A percentile compares a stretch with the other conserved stretches of the same genome.
Conservation (phyloP, 2,797 vertebrate species). For the Acropternis orthonyx region DNA sequence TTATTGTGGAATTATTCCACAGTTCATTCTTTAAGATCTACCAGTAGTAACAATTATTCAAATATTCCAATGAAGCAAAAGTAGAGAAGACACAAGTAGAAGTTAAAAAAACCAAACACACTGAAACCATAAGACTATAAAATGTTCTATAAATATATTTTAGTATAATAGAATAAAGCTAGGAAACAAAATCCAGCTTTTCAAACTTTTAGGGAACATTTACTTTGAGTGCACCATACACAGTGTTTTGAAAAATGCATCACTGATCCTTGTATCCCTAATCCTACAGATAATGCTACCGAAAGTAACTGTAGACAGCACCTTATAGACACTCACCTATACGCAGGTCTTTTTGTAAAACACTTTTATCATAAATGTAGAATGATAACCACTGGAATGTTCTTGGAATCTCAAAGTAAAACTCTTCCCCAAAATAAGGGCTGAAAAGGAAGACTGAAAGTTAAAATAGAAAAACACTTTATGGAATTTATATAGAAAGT, state of each 20-base stretch:
- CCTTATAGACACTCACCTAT: conserved; percentile 83
- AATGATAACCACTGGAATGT: conserved; percentile 98
- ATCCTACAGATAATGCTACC: neutral
- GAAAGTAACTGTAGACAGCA: neutral
- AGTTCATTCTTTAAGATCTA: neutral
- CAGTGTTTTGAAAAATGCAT: neutral
- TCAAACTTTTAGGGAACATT: neutral
- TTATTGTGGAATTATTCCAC: neutral
- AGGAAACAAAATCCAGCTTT: neutral
- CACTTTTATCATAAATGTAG: conserved; percentile 94
- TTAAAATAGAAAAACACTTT: neutral
- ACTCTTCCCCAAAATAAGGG: conserved; percentile 97
- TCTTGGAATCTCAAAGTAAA: conserved; percentile 98
- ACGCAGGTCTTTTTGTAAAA: conserved; percentile 92
- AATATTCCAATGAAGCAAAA: neutral
- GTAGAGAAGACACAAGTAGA: neutral
- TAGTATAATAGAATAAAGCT: neutral
- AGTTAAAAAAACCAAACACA: neutral
- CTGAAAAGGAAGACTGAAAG: conserved; percentile 74
- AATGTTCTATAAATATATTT: neutral
- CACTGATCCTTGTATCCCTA: neutral
- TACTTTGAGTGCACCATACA: neutral
- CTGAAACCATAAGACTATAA: neutral
- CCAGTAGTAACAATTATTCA: neutral
- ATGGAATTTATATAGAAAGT: neutral